These are phyloP conservation scores for Chiroxiphia lanceolata DNA, from an alignment of 2,797 vertebrate species.

Conservation along the genomic window DNA sequence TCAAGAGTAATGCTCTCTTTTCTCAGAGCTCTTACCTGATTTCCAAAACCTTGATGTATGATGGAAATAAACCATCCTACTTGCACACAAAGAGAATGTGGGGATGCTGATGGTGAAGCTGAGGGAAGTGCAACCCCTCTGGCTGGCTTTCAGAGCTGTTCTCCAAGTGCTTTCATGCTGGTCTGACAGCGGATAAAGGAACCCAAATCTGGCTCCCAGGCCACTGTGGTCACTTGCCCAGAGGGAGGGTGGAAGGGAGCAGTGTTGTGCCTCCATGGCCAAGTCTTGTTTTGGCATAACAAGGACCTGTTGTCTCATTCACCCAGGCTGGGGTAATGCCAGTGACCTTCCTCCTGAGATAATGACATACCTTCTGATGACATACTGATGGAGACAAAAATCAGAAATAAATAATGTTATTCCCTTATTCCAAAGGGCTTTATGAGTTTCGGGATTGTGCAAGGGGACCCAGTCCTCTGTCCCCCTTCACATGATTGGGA, in stretches of 20 bases:
- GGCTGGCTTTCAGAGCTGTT: not conserved
- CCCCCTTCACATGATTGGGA: not conserved
- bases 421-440: not conserved
- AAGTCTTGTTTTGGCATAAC: not conserved
- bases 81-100: not conserved
- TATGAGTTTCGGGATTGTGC: not conserved
- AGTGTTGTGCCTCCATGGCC: not conserved
- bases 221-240: not conserved
- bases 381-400: not conserved
- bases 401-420: not conserved
- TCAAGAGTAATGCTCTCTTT: conserved; percentile 2
- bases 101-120: not conserved
- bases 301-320: not conserved
- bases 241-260: not conserved
- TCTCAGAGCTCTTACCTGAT: not conserved
- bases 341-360: not conserved
- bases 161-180: not conserved
- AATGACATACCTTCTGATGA: not conserved
- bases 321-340: not conserved
- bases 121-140: not conserved
- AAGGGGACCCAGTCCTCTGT: not conserved
- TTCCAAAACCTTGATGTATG: not conserved
- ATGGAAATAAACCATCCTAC: not conserved
- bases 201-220: not conserved
- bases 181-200: not conserved